Percentiles rank a stretch among this genome's conserved stretches.
These are phyloP conservation scores for Saimiri boliviensis DNA, from an alignment of 2,113 vertebrate genomes.

Conservation along the genomic window DNA sequence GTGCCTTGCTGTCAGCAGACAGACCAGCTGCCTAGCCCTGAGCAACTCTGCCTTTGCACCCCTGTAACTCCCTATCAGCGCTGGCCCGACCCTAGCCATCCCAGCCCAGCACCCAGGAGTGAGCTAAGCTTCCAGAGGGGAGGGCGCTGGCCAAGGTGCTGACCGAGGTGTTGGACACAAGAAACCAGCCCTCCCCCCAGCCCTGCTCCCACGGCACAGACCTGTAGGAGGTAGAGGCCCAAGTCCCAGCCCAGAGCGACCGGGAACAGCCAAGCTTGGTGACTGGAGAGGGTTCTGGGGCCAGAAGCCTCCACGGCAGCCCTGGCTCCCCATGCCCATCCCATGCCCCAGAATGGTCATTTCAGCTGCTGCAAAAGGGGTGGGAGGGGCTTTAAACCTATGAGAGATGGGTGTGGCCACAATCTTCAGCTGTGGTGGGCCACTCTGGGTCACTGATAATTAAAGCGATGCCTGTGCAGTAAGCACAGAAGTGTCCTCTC, in stretches of 20 bases:
- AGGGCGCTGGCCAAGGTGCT: neutral
- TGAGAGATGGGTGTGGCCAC: neutral
- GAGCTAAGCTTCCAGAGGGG: fast-evolving
- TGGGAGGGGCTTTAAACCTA: too few relatives aligned
- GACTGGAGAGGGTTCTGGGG: neutral
- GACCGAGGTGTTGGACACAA: fast-evolving
- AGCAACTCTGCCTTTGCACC: neutral
- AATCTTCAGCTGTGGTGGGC: neutral
- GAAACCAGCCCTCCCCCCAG: neutral
- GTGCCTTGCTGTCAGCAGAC: neutral
- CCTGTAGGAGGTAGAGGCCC: neutral
- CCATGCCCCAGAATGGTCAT: neutral
- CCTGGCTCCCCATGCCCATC: neutral
- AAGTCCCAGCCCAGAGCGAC: neutral
- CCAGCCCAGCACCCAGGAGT: neutral
- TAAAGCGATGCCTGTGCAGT: neutral
- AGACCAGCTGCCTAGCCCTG: neutral
- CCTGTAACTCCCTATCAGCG: neutral
- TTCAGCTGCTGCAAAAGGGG: neutral
- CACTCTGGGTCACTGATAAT: neutral
- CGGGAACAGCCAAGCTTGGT: neutral
- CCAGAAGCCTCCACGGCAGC: neutral
- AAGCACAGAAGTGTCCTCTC: neutral
- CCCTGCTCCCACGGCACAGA: neutral
- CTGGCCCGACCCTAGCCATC: neutral